phyloP scores from a whole-genome alignment of 1,140 invertebrate species.

The Hermatobates lingyangjiaoensis region DNA sequence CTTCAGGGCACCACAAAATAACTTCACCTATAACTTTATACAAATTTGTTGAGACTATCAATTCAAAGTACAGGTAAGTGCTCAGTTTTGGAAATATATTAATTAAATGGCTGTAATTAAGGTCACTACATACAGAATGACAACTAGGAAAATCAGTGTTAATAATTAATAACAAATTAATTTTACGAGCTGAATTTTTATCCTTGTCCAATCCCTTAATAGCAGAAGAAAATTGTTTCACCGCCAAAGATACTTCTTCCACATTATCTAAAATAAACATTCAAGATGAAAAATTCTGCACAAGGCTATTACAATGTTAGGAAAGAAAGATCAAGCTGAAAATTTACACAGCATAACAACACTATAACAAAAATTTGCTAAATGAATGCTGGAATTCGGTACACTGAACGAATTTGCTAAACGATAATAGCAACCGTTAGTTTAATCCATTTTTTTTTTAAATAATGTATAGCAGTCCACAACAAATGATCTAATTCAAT shows the following conservation, averaged over 20 bases:
- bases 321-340: neutral
- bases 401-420: no score
- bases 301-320: neutral
- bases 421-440: no score
- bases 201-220: neutral
- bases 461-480: no score
- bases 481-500: no score
- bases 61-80: conserved; percentile 2
- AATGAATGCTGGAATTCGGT: no score
- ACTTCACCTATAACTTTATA: neutral
- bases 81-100: neutral
- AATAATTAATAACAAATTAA: conserved; percentile 1
- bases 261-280: neutral
- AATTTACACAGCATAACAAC: neutral
- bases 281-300: neutral
- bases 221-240: neutral
- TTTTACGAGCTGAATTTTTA: neutral
- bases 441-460: no score
- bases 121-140: neutral
- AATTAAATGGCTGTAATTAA: conserved; percentile 4
- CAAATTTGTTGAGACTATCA: neutral
- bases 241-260: neutral
- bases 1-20: neutral
- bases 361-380: no score
- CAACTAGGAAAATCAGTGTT: conserved; percentile 4